These are phyloP conservation scores for Solenopsis fugax DNA, from an alignment of 1,140 invertebrate species.

Conservation along the genomic window DNA sequence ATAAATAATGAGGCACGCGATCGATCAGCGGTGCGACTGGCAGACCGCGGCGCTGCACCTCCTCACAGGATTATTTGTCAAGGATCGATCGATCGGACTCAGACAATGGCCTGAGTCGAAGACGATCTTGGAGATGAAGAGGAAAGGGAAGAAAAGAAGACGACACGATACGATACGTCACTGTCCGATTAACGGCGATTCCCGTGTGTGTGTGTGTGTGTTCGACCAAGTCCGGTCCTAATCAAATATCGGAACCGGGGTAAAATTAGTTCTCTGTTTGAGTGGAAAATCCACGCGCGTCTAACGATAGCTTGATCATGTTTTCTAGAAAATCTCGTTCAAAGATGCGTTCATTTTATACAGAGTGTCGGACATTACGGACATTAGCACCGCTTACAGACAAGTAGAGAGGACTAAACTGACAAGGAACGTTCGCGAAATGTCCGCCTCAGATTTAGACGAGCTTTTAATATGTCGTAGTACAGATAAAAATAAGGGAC, in stretches of 20 bases:
- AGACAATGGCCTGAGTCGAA: constrained; percentile 16
- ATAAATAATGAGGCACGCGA: constrained; percentile 68
- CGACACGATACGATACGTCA: constrained; percentile 57
- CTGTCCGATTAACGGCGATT: constrained; percentile 69
- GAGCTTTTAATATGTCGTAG: too few species aligned
- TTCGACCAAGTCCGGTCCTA: constrained; percentile 9
- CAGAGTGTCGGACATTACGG: too few species aligned
- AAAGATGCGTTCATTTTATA: neutral
- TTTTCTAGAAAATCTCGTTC: neutral
- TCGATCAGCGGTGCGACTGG: constrained; percentile 30
- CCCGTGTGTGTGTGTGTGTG: neutral
- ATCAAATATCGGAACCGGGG: constrained; percentile 26
- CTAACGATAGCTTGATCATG: neutral
- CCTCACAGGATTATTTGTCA: constrained; percentile 58
- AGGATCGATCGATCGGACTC: constrained; percentile 45
- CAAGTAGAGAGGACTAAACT: too few species aligned
- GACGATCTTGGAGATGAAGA: constrained; percentile 24
- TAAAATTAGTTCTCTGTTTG: constrained; percentile 26
- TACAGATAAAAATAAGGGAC: too few species aligned
- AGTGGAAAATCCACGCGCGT: neutral
- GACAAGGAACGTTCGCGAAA: too few species aligned
- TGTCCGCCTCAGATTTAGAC: too few species aligned
- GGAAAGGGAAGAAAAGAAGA: neutral
- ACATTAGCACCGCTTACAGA: too few species aligned
- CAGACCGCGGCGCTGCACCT: constrained; percentile 9